Percentiles rank a stretch among this genome's conserved stretches.
Evolutionary conservation across 2,888 invertebrate genomes (phyloP).

Genomic region (Chelonus formosanus): DNA sequence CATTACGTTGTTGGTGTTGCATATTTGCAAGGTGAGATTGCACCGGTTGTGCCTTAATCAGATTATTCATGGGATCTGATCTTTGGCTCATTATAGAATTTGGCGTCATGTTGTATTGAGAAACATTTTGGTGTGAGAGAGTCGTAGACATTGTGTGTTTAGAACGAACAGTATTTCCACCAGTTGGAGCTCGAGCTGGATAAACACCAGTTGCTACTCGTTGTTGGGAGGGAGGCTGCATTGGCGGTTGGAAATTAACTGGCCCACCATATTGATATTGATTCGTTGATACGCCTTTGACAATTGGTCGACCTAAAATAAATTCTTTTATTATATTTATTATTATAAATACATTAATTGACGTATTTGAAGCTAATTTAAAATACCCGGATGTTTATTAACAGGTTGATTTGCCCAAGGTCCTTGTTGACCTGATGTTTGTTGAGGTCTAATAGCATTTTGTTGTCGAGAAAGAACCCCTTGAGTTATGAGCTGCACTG

Average conservation of each 20-base stretch:
- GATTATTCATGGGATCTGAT: constrained; percentile 62
- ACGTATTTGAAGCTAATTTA: constrained; percentile 14
- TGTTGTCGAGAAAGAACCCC: constrained; percentile 58
- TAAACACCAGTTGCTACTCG: constrained; percentile 53
- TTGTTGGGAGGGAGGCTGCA: constrained; percentile 53
- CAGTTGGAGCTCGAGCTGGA: no score
- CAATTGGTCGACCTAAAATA: constrained; percentile 68
- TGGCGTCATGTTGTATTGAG: constrained; percentile 53
- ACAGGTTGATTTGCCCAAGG: constrained; percentile 57
- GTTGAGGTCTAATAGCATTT: constrained; percentile 34
- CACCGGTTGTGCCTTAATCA: constrained; percentile 68
- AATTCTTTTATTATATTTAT: constrained; percentile 13
- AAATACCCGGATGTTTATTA: constrained; percentile 60
- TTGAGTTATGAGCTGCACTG: constrained; percentile 57
- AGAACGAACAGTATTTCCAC: constrained; percentile 55
- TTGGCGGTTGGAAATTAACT: constrained; percentile 55
- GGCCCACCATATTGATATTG: constrained; percentile 57
- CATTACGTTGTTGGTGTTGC: constrained; percentile 60
- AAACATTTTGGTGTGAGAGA: constrained; percentile 52
- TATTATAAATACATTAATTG: constrained; percentile 9
- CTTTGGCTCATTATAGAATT: constrained; percentile 58
- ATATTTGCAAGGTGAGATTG: constrained; percentile 61
- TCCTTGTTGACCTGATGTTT: constrained; percentile 45
- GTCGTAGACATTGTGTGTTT: constrained; percentile 57
- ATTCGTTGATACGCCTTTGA: constrained; percentile 67